Conservation (phyloP, 2,888 invertebrate species). For the Sepioteuthis lessoniana region DNA sequence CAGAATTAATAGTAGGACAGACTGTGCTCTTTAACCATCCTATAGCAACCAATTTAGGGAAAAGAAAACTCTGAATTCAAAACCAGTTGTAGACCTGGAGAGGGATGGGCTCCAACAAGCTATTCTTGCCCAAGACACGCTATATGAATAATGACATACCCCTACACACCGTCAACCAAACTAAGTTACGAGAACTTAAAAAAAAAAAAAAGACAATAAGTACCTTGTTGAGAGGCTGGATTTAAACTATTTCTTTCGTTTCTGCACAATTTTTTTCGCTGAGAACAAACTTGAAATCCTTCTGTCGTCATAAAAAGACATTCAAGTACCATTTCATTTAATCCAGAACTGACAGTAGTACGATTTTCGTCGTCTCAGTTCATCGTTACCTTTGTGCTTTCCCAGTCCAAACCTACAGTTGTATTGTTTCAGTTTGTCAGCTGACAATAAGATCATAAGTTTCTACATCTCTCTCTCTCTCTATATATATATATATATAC, state of each 20-base stretch:
- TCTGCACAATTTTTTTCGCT: background rate
- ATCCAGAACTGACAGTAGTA: background rate
- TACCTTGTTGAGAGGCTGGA: background rate
- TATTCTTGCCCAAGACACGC: too few species aligned
- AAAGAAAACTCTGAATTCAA: too few species aligned
- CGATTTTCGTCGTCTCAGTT: background rate
- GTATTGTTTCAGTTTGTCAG: background rate
- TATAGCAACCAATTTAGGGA: too few species aligned
- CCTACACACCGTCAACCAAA: too few species aligned
- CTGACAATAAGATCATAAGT: background rate
- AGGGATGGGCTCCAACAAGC: too few species aligned
- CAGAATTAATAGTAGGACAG: too few species aligned
- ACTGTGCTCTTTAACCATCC: too few species aligned
- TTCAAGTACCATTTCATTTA: background rate
- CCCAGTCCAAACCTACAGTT: background rate
- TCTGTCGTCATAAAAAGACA: background rate
- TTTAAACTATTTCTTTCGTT: background rate
- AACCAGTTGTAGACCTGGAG: too few species aligned
- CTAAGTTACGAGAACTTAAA: too few species aligned
- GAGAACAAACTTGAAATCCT: background rate
- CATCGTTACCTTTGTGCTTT: background rate
- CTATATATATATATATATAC: too few species aligned
- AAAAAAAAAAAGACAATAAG: background rate
- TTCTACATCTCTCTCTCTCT: too few species aligned
- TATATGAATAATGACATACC: too few species aligned